Evolutionary conservation across 1,140 invertebrate species (phyloP), one percentile per base, ranked within the genome.

Genomic region (Hypothenemus hampei): DNA sequence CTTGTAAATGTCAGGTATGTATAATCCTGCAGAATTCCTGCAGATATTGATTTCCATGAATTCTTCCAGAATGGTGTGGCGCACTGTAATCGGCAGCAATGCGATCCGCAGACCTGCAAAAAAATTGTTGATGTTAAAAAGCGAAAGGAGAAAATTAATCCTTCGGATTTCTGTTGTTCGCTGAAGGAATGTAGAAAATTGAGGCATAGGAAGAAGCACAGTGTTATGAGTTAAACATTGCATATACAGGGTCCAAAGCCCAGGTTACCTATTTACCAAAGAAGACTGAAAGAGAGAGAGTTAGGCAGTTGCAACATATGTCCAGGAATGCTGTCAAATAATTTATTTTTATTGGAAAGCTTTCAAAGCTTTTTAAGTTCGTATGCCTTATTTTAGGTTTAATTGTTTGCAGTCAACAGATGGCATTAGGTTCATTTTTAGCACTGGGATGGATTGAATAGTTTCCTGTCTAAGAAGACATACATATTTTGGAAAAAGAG

Each of bases 1-100:
- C 83, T 54, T 93, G 91, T 70, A 78, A 83, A 59, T 93, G 91
- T 78, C 89, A 91, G 79, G 90, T 93, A 74, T 79, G 76, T 72
- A 45, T 21, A 31, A 47, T 35, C 22, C 16, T 37, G 19, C 6
- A 19, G 31, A 47, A 49, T 54, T 15, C 21, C 37, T 23, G 41
- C 35, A 18, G 44, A 52, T 52, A 45, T 41, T 47, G 15, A 46
- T 18, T 48, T 54, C 33, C 36, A 40, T 58, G 29, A 11, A 44
- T 7, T 60, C 57, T 73, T 76, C 1, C 72, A 92, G 89, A 87
- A 91, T 66, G 85, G 87, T 37, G 80, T 81, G 63, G 81, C 86
- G 33, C 85, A 79, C 59, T 92, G 89, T 67, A 81, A 84, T 54
- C 76, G 86, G 51, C 87, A 87, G 59, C 79, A 82, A n/a, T 92